Evolutionary conservation across 2,888 invertebrate genomes (phyloP), one percentile per base, ranked within the genome.

Genomic region (Seira ritae): DNA sequence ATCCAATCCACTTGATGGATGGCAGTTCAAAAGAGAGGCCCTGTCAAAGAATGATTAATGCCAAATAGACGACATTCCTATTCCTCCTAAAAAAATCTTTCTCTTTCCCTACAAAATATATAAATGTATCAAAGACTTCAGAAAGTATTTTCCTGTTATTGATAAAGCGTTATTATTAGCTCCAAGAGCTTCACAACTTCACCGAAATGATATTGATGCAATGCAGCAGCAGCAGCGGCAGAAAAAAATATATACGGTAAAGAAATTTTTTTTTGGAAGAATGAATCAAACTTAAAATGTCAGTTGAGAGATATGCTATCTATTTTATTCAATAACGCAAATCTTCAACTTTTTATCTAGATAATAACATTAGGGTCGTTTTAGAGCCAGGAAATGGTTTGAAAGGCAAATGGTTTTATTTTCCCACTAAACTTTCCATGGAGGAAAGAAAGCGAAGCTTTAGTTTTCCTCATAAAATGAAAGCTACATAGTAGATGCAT

Each of bases 11-110:
- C 81, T 89, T 89, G 89, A 89, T 89, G 89, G 89, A 89, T 89
- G 89, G 85, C 87, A 86, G 85, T 87, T 85, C 83, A 84, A 87
- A 84, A 87, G 87, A 86, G 86, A 88, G 86, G 87, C 86, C 84
- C 88, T 88, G 88, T 88, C 88, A 88, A 89, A 89, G 88, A 88
- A 89, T 89, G 89, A 89, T 89, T 89, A 89, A 89, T 89, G 89
- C 87, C 85, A 85, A 86, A 86, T 86, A 88, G 86, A 87, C 88
- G 87, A 87, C 87, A 86, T 88, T 84, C 80, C 80, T 80, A 80
- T 77, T 84, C 69, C 77, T 66, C 79, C 37, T 50, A 74, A 83
- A 83, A 62, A 62, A 62, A 62, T 62, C 62, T 62, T 62, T 83
- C 77, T 83, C 83, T 82, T 67, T 74, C 79, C 69, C 71, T 74